phyloP scores from a whole-genome alignment of 2,113 vertebrate genomes.

The Syngnathoides biaculeatus region DNA sequence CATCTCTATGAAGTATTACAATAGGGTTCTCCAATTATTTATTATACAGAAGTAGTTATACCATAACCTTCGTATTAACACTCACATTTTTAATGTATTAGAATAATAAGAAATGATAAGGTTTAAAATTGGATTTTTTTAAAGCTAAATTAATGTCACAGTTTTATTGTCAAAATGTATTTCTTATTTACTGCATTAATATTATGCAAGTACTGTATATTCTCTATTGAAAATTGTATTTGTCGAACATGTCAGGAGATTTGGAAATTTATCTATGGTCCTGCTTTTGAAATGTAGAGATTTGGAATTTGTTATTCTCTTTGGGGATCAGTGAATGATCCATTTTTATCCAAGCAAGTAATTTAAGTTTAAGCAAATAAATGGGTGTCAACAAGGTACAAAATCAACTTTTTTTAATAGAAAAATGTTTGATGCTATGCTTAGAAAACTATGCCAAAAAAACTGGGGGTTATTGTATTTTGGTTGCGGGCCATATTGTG shows the following conservation, averaged over 20 bases:
- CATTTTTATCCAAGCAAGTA: conserved; percentile 31
- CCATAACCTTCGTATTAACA: neutral
- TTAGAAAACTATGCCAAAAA: conserved; percentile 23
- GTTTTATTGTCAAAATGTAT: conserved; percentile 37
- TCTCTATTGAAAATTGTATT: conserved; percentile 57
- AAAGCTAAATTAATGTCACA: conserved; percentile 6
- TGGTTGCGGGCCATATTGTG: too few species aligned
- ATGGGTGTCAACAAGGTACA: conserved; percentile 30
- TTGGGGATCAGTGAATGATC: conserved; percentile 54
- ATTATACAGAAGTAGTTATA: neutral
- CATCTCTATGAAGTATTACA: neutral
- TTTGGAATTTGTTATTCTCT: conserved; percentile 65
- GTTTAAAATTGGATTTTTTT: neutral
- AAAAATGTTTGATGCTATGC: conserved; percentile 24
- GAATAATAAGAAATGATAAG: neutral
- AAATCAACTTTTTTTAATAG: conserved; percentile 18
- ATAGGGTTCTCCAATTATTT: too few species aligned
- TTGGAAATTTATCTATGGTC: conserved; percentile 53
- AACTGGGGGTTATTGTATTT: conserved; percentile 4
- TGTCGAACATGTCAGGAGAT: conserved; percentile 68
- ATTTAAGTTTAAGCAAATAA: conserved; percentile 15
- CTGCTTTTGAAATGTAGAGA: conserved; percentile 20
- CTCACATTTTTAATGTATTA: neutral
- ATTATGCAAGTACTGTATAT: conserved; percentile 59
- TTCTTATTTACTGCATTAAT: conserved; percentile 42